phyloP scores from a whole-genome alignment of 2,797 vertebrate species.

The Enteromius radiatus region DNA sequence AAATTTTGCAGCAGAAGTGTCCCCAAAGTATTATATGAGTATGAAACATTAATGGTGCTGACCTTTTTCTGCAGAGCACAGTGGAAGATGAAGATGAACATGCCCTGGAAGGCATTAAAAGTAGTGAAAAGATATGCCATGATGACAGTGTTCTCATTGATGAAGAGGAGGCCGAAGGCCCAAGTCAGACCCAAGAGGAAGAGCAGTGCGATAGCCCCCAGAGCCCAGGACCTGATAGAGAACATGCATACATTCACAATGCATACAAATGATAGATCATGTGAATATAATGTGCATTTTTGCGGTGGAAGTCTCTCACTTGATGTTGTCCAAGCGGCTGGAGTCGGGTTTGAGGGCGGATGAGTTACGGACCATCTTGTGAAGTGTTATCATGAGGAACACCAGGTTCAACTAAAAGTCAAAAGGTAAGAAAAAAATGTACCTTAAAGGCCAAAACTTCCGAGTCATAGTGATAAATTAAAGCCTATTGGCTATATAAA shows the following conservation, averaged over 20 bases:
- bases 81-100: slow-evolving; percentile 97
- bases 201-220: slow-evolving; percentile 87
- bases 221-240: slow-evolving; percentile 87
- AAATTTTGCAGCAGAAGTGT: slow-evolving; percentile 23
- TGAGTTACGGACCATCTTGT: slow-evolving; percentile 92
- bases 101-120: slow-evolving; percentile 95
- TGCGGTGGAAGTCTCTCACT: slow-evolving; percentile 74
- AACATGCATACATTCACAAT: slow-evolving; percentile 7
- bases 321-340: slow-evolving; percentile 91
- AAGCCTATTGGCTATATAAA: not conserved
- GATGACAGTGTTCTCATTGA: slow-evolving; percentile 91
- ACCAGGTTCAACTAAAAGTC: slow-evolving; percentile 87
- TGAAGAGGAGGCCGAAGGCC: slow-evolving; percentile 92
- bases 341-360: slow-evolving; percentile 92
- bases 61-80: slow-evolving; percentile 96
- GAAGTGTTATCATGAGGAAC: slow-evolving; percentile 92
- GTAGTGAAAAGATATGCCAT: slow-evolving; percentile 95
- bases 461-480: not conserved
- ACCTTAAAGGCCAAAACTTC: not conserved
- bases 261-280: not conserved
- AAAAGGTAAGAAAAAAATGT: slow-evolving; percentile 39
- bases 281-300: not conserved
- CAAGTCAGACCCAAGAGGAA: slow-evolving; percentile 91
- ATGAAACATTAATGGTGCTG: slow-evolving; percentile 17
- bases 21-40: not conserved